These are phyloP conservation scores for Callipepla californica DNA, from an alignment of 2,113 vertebrate genomes.

Conservation along the genomic window DNA sequence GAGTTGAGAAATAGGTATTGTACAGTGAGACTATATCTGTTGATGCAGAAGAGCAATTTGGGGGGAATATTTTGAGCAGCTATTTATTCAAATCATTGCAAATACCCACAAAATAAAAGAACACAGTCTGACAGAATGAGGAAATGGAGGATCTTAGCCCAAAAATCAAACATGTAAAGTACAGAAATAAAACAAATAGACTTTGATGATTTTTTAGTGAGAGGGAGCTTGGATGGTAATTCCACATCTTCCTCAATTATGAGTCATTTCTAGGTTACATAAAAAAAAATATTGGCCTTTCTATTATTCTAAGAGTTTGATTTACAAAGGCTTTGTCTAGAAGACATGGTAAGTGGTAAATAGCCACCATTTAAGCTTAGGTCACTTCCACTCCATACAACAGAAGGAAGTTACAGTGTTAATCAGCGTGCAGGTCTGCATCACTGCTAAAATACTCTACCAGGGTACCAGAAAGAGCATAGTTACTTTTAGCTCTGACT, in stretches of 20 bases:
- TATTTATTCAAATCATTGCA: background rate
- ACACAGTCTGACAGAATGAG: background rate
- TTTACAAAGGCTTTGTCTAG: background rate
- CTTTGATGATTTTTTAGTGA: background rate
- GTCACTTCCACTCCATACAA: background rate
- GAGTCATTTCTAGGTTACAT: background rate
- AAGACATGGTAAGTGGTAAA: background rate
- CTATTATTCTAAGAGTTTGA: background rate
- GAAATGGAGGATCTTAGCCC: background rate
- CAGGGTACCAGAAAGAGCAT: background rate
- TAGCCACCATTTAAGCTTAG: background rate
- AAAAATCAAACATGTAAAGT: background rate
- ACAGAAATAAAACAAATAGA: background rate
- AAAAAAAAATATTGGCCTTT: background rate
- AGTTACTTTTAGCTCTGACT: background rate
- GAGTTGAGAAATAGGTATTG: accelerated
- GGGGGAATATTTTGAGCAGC: background rate
- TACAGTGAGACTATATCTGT: background rate
- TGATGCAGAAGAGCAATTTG: background rate
- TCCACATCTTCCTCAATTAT: background rate
- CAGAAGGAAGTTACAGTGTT: accelerated
- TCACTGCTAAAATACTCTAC: background rate
- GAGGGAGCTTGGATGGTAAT: background rate
- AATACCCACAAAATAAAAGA: background rate
- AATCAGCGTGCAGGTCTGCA: background rate